Evolutionary conservation across 2,888 invertebrate genomes (phyloP), one percentile per base, ranked within the genome.

Genomic region (Rhopalosiphum nymphaeae): DNA sequence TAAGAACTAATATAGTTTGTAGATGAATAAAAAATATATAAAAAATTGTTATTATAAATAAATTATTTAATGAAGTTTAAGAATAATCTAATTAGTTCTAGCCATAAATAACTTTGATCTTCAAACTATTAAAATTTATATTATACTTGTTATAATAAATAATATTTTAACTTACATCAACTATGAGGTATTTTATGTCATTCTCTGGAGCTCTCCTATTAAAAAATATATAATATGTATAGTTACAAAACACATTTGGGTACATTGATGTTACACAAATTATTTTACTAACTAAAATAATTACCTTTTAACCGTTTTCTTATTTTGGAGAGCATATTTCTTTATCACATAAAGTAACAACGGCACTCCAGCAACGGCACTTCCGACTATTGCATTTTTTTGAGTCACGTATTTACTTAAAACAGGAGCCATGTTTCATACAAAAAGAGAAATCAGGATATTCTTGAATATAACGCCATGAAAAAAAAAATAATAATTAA

Each of bases 111-210:
- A 21, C 0, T 78, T 36, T 67, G 16, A n/a, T n/a, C 16, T 78
- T 21, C 78, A 78, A 78, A 36, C 78, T 78, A 78, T 21, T 78
- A 2, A 21, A 21, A 78, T 78, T 21, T 36, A 78, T 78, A 21
- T 36, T 36, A 9, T 36, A 78, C 5, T 78, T 36, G 7, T 36
- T 36, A 4, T 78, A 36, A 42, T 88, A 36, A 57, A 89, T 84
- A 42, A 36, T 78, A 78, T 42, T 53, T 53, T 21, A 85, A 90
- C 94, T 94, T 91, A 94, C 94, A 42, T 94, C 94, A 25, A 91
- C 94, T 94, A 94, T 94, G 53, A 94, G 94, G 87, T 94, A 94
- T n/a, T 94, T 53, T 9, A 94, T 91, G 29, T 94, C 94, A n/a
- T 90, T 91, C 44, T 94, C 90, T 21, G 94, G 94, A 84, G 86